These are phyloP conservation scores for Phalacrocorax carbo DNA, from an alignment of 2,113 vertebrate species.

Conservation along the genomic window DNA sequence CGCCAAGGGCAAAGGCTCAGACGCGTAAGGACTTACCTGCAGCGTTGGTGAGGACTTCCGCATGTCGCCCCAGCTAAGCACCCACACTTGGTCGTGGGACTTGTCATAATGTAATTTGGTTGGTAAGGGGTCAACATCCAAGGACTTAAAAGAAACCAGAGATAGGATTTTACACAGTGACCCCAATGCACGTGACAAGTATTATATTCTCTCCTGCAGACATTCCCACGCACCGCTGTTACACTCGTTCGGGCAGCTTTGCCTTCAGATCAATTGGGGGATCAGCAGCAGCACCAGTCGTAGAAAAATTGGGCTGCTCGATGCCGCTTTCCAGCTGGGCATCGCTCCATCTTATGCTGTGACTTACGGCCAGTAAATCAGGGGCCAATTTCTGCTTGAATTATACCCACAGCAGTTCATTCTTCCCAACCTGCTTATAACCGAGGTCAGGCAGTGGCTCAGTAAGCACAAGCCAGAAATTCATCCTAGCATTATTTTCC, in stretches of 20 bases:
- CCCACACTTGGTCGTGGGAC: constrained; percentile 96
- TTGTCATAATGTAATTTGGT: constrained; percentile 93
- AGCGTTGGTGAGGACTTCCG: constrained; percentile 80
- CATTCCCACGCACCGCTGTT: neutral
- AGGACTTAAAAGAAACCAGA: constrained; percentile 75
- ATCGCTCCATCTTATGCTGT: neutral
- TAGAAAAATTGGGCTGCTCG: neutral
- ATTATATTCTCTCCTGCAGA: neutral
- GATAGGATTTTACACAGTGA: neutral
- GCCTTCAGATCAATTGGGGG: neutral
- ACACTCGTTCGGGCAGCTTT: neutral
- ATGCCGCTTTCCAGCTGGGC: neutral
- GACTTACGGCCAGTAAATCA: neutral
- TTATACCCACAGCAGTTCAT: neutral
- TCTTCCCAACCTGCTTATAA: neutral
- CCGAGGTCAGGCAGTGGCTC: neutral
- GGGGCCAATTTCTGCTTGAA: neutral
- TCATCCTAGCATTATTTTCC: neutral
- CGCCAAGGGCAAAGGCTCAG: neutral
- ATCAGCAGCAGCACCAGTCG: neutral
- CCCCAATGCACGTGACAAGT: neutral
- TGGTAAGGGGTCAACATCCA: constrained; percentile 87
- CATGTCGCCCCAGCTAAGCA: constrained; percentile 89
- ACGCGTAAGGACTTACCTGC: constrained; percentile 77
- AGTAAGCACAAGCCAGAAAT: neutral